These are phyloP conservation scores for Eidolon helvum DNA, from an alignment of 2,113 vertebrate species.

Conservation along the genomic window DNA sequence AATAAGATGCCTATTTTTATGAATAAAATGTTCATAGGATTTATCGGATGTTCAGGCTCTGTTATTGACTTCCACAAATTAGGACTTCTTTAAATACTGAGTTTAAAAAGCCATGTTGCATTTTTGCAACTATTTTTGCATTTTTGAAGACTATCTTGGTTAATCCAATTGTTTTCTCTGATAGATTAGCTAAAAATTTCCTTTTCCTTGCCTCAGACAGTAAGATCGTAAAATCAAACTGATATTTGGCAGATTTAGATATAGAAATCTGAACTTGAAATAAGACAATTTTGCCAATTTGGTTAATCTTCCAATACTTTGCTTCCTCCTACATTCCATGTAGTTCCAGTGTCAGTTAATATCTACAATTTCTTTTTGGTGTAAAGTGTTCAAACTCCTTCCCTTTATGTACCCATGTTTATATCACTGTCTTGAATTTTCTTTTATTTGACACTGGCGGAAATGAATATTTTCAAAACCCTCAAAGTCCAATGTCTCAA, in stretches of 20 bases:
- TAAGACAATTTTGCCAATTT: neutral
- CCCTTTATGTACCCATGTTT: neutral
- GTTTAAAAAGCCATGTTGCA: neutral
- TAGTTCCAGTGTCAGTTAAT: neutral
- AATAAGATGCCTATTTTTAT: neutral
- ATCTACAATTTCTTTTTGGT: neutral
- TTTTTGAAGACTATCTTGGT: neutral
- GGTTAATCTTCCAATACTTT: neutral
- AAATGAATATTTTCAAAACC: slow-evolving; percentile 7
- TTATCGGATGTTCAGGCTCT: neutral
- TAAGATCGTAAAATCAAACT: neutral
- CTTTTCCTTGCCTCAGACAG: neutral
- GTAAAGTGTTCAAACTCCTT: neutral
- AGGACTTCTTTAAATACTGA: neutral
- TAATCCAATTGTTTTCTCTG: neutral
- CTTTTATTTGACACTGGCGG: slow-evolving; percentile 15
- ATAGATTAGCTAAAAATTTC: neutral
- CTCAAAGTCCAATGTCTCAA: neutral
- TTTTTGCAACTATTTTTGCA: neutral
- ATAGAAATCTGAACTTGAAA: neutral
- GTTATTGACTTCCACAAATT: neutral
- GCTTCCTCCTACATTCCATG: neutral
- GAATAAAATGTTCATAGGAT: neutral
- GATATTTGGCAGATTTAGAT: neutral
- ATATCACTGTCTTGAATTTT: slow-evolving; percentile 6